A percentile compares a stretch with the other conserved stretches of the same genome.
Conservation (phyloP, 2,797 vertebrate genomes). For the Pseudocheirus occidentalis region DNA sequence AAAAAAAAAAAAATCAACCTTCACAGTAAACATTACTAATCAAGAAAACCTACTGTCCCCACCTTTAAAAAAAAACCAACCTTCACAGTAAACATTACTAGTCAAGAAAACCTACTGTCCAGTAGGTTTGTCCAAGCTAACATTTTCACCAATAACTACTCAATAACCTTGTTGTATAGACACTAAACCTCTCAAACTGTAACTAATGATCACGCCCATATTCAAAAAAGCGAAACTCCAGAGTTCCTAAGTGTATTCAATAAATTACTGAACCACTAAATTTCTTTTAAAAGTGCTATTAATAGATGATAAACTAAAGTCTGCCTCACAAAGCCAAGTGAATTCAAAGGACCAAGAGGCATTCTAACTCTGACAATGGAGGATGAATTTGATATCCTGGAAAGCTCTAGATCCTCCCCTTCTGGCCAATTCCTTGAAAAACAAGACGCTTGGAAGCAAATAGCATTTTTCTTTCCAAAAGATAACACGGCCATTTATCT, state of each 20-base stretch:
- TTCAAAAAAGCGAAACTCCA: background rate
- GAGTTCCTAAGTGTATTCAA: background rate
- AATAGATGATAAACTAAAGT: background rate
- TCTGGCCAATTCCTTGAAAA: background rate
- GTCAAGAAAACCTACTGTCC: background rate
- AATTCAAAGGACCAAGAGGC: background rate
- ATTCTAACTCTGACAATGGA: background rate
- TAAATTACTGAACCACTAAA: background rate
- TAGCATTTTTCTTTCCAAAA: background rate
- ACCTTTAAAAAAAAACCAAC: too few relatives aligned
- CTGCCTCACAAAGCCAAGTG: background rate
- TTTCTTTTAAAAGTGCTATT: background rate
- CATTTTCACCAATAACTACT: background rate
- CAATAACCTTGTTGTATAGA: background rate
- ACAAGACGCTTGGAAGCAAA: background rate
- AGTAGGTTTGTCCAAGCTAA: background rate
- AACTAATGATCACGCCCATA: background rate
- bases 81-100: background rate
- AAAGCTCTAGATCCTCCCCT: background rate
- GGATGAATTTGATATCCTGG: background rate
- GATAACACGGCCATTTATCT: background rate
- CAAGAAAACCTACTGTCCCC: background rate
- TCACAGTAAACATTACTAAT: background rate
- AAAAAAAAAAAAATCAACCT: background rate
- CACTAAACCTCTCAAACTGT: background rate